Evolutionary conservation across 2,113 vertebrate genomes (phyloP).

Genomic region (Diglossa brunneiventris): DNA sequence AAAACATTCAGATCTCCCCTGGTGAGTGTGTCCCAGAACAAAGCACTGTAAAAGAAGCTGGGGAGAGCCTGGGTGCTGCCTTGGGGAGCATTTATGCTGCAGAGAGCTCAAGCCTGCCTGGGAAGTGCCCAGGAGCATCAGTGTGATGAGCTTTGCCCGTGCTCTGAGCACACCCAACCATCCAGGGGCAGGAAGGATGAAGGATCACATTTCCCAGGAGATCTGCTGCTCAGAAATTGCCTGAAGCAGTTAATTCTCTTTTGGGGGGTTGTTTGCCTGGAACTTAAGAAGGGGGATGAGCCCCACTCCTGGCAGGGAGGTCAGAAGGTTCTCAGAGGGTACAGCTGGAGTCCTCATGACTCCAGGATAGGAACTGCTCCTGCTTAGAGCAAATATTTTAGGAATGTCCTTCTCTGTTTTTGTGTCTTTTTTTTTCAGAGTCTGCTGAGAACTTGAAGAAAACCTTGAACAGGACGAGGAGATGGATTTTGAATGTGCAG

Average conservation of each 20-base stretch:
- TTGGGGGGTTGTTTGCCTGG: not conserved
- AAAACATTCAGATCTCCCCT: not conserved
- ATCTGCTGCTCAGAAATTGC: not conserved
- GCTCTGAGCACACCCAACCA: not conserved
- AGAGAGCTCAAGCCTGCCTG: not conserved
- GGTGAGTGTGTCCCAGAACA: not conserved
- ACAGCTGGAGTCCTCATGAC: not conserved
- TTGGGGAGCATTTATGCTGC: fast-evolving
- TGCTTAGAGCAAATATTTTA: not conserved
- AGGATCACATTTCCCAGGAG: not conserved
- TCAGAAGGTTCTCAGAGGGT: not conserved
- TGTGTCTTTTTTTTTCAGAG: constrained; percentile 38
- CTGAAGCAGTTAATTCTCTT: not conserved
- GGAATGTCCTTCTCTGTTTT: constrained; percentile 2
- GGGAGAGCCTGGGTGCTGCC: too few species aligned
- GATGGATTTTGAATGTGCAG: constrained; percentile 76
- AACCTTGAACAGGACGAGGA: constrained; percentile 83
- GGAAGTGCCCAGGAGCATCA: fast-evolving
- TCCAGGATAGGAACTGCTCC: not conserved
- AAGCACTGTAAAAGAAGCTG: fast-evolving
- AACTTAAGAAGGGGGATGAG: fast-evolving
- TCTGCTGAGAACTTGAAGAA: constrained; percentile 85
- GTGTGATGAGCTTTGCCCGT: not conserved
- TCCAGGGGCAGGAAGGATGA: not conserved
- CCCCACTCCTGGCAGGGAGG: not conserved